These are phyloP conservation scores for Lepus timidus DNA, from an alignment of 2,113 vertebrate species.

Conservation along the genomic window DNA sequence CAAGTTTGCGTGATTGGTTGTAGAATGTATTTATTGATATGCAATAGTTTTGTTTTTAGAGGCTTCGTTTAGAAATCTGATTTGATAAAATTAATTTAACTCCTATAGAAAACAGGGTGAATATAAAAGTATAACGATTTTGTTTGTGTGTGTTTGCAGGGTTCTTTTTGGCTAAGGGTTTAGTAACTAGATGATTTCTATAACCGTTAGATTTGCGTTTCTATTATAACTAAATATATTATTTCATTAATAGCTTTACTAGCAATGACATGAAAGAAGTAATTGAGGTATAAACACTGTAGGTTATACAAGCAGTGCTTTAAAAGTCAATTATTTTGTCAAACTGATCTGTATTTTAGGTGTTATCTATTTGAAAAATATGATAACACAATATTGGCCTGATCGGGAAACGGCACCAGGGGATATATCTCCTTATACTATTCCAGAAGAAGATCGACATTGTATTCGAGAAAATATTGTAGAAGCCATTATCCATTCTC, in stretches of 20 bases:
- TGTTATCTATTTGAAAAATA: constrained; percentile 99
- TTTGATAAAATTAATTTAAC: constrained; percentile 37
- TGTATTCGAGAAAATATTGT: constrained; percentile 98
- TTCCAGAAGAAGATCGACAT: constrained; percentile 97
- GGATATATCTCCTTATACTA: constrained; percentile 94
- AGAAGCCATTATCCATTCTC: constrained; percentile 99
- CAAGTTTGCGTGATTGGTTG: not conserved
- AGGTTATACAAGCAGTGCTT: not conserved
- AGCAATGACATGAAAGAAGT: constrained; percentile 29
- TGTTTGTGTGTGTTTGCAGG: constrained; percentile 14
- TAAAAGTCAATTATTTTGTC: constrained; percentile 66
- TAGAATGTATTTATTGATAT: not conserved
- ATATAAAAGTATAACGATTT: not conserved
- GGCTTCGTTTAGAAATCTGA: constrained; percentile 39
- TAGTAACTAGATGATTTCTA: not conserved
- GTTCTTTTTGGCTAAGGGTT: not conserved
- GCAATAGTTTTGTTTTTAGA: constrained; percentile 3
- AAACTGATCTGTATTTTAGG: constrained; percentile 87
- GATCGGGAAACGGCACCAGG: constrained; percentile 93
- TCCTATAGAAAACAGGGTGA: not conserved
- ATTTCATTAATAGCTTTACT: constrained; percentile 33
- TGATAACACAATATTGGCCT: constrained; percentile 99
- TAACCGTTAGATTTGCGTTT: constrained; percentile 45
- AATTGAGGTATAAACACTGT: not conserved
- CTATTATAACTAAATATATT: constrained; percentile 19